Base-by-base conservation (phyloP, 2,888 invertebrate genomes). In the Nomada hirtipes region DNA sequence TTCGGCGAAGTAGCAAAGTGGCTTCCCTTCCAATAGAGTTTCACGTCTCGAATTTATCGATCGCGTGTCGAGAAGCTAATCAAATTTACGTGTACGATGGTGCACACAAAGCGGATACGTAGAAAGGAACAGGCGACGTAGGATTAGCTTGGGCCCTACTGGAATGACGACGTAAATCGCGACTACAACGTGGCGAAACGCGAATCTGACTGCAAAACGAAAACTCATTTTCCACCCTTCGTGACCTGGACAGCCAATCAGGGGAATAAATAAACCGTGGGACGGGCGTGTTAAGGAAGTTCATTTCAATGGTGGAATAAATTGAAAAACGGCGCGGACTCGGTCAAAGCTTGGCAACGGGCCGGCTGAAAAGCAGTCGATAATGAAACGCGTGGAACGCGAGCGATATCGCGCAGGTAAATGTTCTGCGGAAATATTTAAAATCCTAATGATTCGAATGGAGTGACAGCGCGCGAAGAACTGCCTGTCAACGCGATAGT, bases 61-160 rank as follows among this genome's bases (percentile, higher is more conserved):
- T 80, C 71, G 79, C 36, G 11, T 10, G 65, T 15, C 53, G 60
- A 11, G 4, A 1, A 55, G 13, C 60, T 77, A 80, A 80, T 79
- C 79, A 61, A 68, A 79, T 79, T 79, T 72, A 72, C 67, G 67
- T 18, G 79, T 50, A 67, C n/a, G 29, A 68, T 60, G 61, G 61
- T 26, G 61, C 29, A n/a, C 29, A 67, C 55, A 50, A 63, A 68
- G 65, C 55, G 55, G 26, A 36, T 50, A 18, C 65, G 55, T 44
- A 59, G 42, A 63, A 42, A 79, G 26, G 20, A 67, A 15, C 20
- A 23, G 26, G 36, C 18, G 42, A 50, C 53, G 9, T 10, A 2
- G 53, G 60, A 77, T 78, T 61, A 71, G 26, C 36, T 15, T 2
- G 53, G 18, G 61, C 18, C 42, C 15, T 29, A 1, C 50, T 42